Conservation (phyloP, 2,797 vertebrate species). For the Myotis vivesi region DNA sequence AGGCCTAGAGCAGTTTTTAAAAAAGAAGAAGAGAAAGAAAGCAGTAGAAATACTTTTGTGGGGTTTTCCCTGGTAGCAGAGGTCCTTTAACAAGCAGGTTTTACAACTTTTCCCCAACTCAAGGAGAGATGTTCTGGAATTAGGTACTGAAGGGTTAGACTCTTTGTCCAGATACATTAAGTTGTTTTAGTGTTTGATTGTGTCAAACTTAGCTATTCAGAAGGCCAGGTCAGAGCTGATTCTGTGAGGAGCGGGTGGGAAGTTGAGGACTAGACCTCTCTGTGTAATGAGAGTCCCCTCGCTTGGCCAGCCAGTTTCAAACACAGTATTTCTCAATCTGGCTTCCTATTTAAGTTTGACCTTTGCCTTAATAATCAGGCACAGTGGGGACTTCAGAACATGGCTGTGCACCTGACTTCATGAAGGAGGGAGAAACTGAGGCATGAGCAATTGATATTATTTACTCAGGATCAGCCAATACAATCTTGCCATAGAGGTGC, state of each 20-base stretch:
- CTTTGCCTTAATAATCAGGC: not conserved
- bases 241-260: not conserved
- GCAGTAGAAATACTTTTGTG: not conserved
- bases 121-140: not conserved
- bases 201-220: not conserved
- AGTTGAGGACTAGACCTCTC: not conserved
- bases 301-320: not conserved
- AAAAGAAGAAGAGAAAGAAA: not conserved
- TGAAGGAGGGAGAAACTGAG: constrained; percentile 30
- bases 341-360: not conserved
- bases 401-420: not conserved
- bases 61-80: not conserved
- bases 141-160: not conserved
- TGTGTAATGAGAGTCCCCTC: not conserved
- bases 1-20: not conserved
- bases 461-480: not conserved
- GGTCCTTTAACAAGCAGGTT: not conserved
- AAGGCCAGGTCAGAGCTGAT: not conserved
- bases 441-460: not conserved
- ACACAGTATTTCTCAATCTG: not conserved
- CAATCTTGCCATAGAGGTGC: not conserved
- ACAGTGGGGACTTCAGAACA: not conserved
- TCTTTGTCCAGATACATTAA: not conserved
- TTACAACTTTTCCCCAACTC: not conserved
- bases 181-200: not conserved